phyloP scores from a whole-genome alignment of 2,113 vertebrate genomes.

The Rhombomys opimus region DNA sequence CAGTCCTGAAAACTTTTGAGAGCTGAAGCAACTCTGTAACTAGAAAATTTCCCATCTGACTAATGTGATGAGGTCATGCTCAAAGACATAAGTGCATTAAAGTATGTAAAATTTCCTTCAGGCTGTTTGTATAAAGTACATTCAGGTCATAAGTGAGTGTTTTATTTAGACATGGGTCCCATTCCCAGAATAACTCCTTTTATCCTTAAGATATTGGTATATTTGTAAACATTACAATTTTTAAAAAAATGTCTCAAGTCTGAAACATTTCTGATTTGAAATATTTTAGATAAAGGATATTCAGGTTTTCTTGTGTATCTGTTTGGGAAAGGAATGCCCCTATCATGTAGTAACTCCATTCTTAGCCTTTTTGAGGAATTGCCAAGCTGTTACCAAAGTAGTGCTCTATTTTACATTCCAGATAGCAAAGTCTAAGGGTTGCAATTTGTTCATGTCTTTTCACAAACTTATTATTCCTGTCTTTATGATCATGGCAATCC shows the following conservation, averaged over 20 bases:
- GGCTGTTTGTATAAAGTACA: not conserved
- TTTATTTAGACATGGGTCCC: not conserved
- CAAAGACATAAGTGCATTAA: not conserved
- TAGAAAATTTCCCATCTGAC: not conserved
- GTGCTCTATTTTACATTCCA: conserved; percentile 19
- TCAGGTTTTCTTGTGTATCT: not conserved
- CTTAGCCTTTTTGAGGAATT: conserved; percentile 44
- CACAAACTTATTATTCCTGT: not conserved
- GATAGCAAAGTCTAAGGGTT: not conserved
- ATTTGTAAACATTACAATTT: not conserved
- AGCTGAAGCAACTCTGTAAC: not conserved
- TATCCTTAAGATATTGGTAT: not conserved
- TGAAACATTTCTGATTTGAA: not conserved
- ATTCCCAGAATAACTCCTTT: not conserved
- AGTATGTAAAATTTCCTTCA: not conserved
- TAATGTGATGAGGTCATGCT: not conserved
- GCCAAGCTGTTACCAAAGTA: conserved; percentile 21
- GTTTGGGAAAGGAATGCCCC: not conserved
- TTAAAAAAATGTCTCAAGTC: not conserved
- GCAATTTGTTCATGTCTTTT: conserved; percentile 15
- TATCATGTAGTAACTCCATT: not conserved
- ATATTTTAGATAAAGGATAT: not conserved
- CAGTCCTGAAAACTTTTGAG: not conserved
- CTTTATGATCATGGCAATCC: conserved; percentile 35
- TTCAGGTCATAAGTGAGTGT: not conserved